These are phyloP conservation scores for Limnothrissa miodon DNA, from an alignment of 2,113 vertebrate species.

Conservation along the genomic window DNA sequence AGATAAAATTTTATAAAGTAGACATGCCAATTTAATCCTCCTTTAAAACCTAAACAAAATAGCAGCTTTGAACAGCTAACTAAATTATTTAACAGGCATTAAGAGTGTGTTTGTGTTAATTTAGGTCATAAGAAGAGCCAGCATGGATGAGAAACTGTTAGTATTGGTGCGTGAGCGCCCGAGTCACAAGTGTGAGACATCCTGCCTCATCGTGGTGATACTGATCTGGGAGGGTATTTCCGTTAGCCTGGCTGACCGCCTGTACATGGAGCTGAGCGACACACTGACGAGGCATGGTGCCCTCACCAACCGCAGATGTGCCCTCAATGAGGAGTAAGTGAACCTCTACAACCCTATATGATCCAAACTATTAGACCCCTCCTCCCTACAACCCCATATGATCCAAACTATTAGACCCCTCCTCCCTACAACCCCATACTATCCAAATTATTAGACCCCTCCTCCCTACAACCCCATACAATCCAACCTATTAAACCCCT, in stretches of 20 bases:
- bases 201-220: constrained; percentile 89
- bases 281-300: constrained; percentile 85
- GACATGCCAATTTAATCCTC: background rate
- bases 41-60: too few species aligned
- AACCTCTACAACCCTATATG: background rate
- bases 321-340: constrained; percentile 95
- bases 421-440: too few species aligned
- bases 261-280: constrained; percentile 85
- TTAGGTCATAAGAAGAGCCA: constrained; percentile 88
- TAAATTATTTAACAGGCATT: background rate
- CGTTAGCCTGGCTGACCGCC: constrained; percentile 75
- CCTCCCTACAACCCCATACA: too few species aligned
- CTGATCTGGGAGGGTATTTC: constrained; percentile 93
- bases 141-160: constrained; percentile 88
- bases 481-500: too few species aligned
- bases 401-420: too few species aligned
- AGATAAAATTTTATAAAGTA: constrained; percentile 43
- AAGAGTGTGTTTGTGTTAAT: constrained; percentile 24
- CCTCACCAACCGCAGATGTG: constrained; percentile 88
- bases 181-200: constrained; percentile 84
- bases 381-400: too few species aligned
- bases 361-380: too few species aligned
- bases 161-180: constrained; percentile 88
- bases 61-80: background rate
- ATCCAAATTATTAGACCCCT: too few species aligned